Percentiles rank a stretch among this genome's conserved stretches.
phyloP scores from a whole-genome alignment of 2,888 invertebrate species.

The Allacma fusca region DNA sequence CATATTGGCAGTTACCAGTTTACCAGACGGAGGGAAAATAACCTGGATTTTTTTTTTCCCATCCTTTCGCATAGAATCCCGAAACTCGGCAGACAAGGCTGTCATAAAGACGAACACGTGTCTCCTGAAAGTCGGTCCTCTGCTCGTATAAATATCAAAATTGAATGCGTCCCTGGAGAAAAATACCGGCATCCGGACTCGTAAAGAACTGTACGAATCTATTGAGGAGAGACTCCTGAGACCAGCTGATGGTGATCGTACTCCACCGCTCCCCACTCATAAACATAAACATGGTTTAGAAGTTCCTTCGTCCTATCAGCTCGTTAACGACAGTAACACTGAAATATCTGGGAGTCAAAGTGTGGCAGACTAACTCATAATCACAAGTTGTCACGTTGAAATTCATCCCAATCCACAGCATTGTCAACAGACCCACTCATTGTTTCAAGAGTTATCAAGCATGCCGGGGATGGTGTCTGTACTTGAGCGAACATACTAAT shows the following conservation, averaged over 20 bases:
- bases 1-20: too few species aligned
- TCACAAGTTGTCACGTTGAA: not conserved
- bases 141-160: not conserved
- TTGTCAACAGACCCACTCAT: not conserved
- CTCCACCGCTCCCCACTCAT: not conserved
- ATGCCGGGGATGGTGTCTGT: not conserved
- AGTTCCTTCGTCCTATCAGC: too few species aligned
- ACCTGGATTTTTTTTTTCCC: too few species aligned
- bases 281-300: conserved; percentile 1
- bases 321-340: not conserved
- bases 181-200: conserved; percentile 3
- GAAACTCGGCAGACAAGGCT: too few species aligned
- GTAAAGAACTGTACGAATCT: not conserved
- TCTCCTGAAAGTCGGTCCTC: not conserved
- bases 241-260: not conserved
- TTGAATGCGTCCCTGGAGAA: not conserved
- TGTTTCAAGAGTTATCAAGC: too few species aligned
- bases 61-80: too few species aligned
- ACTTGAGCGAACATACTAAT: not conserved
- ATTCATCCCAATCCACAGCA: not conserved
- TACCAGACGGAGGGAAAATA: too few species aligned
- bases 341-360: conserved; percentile 4
- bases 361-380: not conserved
- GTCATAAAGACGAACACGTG: not conserved
- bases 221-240: not conserved